These are phyloP conservation scores for Toxostoma redivivum DNA, from an alignment of 2,113 vertebrate genomes.

Conservation along the genomic window DNA sequence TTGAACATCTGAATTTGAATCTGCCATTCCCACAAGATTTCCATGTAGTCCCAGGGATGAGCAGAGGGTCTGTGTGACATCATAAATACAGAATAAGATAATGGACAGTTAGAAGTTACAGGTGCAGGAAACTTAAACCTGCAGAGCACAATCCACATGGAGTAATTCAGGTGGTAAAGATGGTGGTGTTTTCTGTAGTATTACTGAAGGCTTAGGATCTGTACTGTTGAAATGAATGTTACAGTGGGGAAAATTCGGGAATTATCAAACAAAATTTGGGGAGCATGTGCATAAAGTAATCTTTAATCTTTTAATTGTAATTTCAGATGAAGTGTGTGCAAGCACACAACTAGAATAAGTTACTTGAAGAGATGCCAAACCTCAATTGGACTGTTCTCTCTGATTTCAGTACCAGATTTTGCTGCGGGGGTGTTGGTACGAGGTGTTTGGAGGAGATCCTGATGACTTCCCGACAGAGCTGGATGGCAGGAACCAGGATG, in stretches of 20 bases:
- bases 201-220: background rate
- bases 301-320: background rate
- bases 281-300: background rate
- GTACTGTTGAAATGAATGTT: background rate
- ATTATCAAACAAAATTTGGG: background rate
- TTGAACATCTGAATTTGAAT: background rate
- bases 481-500: constrained; percentile 75
- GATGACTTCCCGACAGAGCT: constrained; percentile 86
- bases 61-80: background rate
- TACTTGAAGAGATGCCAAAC: background rate
- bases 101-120: background rate
- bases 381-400: background rate
- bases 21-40: background rate
- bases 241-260: accelerated
- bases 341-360: background rate
- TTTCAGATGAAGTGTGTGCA: background rate
- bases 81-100: background rate
- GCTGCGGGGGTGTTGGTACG: constrained; percentile 90
- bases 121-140: background rate
- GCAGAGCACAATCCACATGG: background rate
- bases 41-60: background rate
- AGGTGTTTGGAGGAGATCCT: constrained; percentile 87
- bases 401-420: constrained; percentile 89
- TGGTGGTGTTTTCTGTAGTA: background rate
- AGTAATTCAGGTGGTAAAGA: background rate